Conservation (phyloP, 2,888 invertebrate genomes). For the Dicyrtomina minuta region DNA sequence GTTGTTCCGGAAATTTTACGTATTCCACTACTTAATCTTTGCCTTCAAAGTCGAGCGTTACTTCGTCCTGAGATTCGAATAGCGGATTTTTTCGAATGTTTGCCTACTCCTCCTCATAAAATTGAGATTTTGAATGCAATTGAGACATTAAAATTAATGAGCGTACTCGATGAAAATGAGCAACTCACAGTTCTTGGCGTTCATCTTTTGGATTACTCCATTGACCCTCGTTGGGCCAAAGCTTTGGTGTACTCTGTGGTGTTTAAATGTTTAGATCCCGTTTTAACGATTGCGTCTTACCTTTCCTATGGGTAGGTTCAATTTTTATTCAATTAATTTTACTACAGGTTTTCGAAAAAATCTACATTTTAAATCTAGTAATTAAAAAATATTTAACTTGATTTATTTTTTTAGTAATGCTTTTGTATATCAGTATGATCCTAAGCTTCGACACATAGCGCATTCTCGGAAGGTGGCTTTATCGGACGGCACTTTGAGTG, state of each 20-base stretch:
- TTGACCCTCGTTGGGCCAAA: slow-evolving; percentile 89
- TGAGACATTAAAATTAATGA: slow-evolving; percentile 69
- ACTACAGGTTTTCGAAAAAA: not conserved
- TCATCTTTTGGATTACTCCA: slow-evolving; percentile 84
- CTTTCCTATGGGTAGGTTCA: slow-evolving; percentile 70
- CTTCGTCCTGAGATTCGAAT: slow-evolving; percentile 75
- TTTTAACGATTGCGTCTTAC: slow-evolving; percentile 85
- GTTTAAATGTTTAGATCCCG: slow-evolving; percentile 87
- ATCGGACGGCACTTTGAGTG: slow-evolving; percentile 76
- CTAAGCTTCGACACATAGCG: slow-evolving; percentile 66
- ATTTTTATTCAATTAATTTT: not conserved
- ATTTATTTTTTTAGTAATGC: slow-evolving; percentile 69
- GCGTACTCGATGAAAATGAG: no score
- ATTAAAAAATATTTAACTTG: slow-evolving; percentile 20
- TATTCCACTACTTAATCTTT: slow-evolving; percentile 59
- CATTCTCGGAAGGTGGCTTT: slow-evolving; percentile 67
- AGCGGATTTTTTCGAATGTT: slow-evolving; percentile 76
- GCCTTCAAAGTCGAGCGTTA: slow-evolving; percentile 80
- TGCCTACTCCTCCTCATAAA: slow-evolving; percentile 82
- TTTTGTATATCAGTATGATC: slow-evolving; percentile 72
- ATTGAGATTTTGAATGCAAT: slow-evolving; percentile 76
- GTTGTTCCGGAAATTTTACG: not conserved
- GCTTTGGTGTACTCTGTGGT: slow-evolving; percentile 86
- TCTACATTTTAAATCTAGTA: not conserved
- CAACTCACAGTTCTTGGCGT: slow-evolving; percentile 83